Evolutionary conservation across 1,140 invertebrate genomes (phyloP).

Genomic region (Lordiphosa clarofinis): DNA sequence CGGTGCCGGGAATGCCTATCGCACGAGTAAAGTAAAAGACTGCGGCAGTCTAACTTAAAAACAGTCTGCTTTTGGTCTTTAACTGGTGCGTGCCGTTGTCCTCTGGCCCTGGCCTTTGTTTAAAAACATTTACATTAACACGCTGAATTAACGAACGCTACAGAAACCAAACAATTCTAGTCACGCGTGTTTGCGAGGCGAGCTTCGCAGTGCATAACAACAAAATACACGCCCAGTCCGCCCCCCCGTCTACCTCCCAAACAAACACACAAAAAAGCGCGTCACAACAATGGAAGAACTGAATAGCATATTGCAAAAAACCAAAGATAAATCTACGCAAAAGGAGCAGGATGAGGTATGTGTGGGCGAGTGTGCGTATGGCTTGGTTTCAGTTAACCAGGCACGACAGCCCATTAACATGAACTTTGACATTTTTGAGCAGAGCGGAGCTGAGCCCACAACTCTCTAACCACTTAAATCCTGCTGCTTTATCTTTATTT

Average conservation of each 20-base stretch:
- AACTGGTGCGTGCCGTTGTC: constrained; percentile 22
- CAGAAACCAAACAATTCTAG: constrained; percentile 48
- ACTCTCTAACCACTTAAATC: constrained; percentile 31
- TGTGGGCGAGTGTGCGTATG: constrained; percentile 22
- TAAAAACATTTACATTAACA: constrained; percentile 7
- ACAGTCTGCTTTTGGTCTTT: constrained; percentile 41
- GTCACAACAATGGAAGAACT: constrained; percentile 71
- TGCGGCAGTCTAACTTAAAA: constrained; percentile 22
- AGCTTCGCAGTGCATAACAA: constrained; percentile 12
- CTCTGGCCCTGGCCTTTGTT: constrained; percentile 4
- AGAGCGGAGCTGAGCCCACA: background rate
- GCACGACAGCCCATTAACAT: constrained; percentile 21
- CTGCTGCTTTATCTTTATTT: constrained; percentile 58
- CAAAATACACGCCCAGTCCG: constrained; percentile 2
- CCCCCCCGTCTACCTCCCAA: constrained; percentile 22
- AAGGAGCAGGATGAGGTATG: constrained; percentile 78
- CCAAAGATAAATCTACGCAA: constrained; percentile 77
- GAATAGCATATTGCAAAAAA: constrained; percentile 72
- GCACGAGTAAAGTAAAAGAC: no score
- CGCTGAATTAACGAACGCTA: constrained; percentile 9
- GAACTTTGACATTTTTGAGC: constrained; percentile 61
- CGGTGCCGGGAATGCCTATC: no score
- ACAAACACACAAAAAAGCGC: constrained; percentile 15
- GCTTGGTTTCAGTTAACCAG: constrained; percentile 25
- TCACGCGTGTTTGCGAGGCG: constrained; percentile 43